Conservation (phyloP, 2,113 vertebrate genomes). For the Periophthalmodon schlosseri region DNA sequence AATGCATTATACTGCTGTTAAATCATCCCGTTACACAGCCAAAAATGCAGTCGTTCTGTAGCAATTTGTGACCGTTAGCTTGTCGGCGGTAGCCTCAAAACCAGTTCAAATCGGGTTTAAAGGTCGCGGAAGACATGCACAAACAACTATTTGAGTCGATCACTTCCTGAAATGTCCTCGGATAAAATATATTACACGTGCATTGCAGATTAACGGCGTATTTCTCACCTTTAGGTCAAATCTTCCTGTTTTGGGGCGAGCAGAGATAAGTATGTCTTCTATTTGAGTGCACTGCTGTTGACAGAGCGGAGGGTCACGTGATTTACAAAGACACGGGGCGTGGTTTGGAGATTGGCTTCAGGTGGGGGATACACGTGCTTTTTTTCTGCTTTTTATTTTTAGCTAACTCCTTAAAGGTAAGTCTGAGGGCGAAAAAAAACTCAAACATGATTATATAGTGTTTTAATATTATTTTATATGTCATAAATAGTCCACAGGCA, state of each 20-base stretch:
- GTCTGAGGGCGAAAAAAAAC: background rate
- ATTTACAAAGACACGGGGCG: constrained; percentile 44
- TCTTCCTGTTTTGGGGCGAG: constrained; percentile 33
- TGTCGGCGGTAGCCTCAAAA: background rate
- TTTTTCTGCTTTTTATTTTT: background rate
- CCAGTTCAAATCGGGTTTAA: constrained; percentile 9
- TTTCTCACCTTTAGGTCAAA: constrained; percentile 63
- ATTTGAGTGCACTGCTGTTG: constrained; percentile 39
- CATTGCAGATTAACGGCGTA: background rate
- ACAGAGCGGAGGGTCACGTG: constrained; percentile 58
- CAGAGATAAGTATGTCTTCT: constrained; percentile 60
- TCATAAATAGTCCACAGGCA: background rate
- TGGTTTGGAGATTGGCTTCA: constrained; percentile 18
- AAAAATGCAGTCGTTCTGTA: background rate
- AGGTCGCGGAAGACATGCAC: background rate
- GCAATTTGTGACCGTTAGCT: background rate
- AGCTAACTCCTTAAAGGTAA: background rate
- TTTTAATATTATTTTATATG: background rate
- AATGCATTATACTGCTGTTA: background rate
- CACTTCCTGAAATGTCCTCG: background rate
- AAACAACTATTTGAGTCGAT: background rate
- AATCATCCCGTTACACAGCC: background rate
- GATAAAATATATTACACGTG: no score
- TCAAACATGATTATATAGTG: background rate
- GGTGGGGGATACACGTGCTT: background rate